These are phyloP conservation scores for Zygogramma bicolorata DNA, from an alignment of 2,888 invertebrate genomes.

Conservation along the genomic window DNA sequence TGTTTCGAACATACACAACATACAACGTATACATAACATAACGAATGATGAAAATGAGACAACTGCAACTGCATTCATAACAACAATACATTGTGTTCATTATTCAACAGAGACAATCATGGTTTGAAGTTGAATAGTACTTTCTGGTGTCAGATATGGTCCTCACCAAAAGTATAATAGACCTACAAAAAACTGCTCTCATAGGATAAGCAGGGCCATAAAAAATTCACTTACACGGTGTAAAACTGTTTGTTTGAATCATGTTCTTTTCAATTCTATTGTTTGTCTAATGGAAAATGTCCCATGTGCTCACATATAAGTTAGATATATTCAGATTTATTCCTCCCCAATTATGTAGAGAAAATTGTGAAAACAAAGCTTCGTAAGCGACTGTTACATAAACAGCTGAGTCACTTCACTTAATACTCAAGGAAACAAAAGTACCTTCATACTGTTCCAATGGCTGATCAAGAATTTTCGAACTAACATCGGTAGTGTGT, in stretches of 20 bases:
- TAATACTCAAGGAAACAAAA: conserved; percentile 26
- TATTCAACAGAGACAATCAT: no score
- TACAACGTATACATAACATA: no score
- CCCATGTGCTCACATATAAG: not conserved
- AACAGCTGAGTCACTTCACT: conserved; percentile 24
- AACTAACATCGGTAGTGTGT: conserved; percentile 15
- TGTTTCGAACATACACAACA: no score
- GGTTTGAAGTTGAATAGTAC: no score
- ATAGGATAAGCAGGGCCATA: not conserved
- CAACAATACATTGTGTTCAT: no score
- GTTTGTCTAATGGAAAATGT: not conserved
- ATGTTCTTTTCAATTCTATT: not conserved
- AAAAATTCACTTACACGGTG: not conserved
- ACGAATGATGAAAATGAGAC: no score
- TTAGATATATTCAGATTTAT: not conserved
- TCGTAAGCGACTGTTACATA: conserved; percentile 1
- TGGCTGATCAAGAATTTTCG: not conserved
- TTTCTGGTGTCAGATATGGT: no score
- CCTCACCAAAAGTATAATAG: not conserved
- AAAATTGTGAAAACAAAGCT: not conserved
- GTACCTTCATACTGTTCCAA: conserved; percentile 20
- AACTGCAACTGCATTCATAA: no score
- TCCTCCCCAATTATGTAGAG: not conserved
- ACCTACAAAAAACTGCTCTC: not conserved
- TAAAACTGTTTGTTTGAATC: not conserved